These are phyloP conservation scores for Ochotona curzoniae DNA, from an alignment of 2,113 vertebrate species.

Conservation along the genomic window DNA sequence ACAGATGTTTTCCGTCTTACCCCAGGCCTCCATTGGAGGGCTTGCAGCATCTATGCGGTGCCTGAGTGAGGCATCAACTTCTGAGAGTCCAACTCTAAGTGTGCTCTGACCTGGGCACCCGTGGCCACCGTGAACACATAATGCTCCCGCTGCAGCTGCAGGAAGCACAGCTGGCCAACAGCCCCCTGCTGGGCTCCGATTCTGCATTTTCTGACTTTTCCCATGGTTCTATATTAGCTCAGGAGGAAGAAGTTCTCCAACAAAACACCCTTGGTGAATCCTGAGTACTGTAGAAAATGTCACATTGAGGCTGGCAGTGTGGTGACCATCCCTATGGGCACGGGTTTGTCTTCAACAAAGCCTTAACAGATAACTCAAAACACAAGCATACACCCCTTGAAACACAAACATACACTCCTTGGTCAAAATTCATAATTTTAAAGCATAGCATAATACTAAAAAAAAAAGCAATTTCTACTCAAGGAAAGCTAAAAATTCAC, in stretches of 20 bases:
- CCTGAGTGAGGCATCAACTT: not conserved
- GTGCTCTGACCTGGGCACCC: not conserved
- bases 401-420: too few species aligned
- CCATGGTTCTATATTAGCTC: not conserved
- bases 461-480: too few species aligned
- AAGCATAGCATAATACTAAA: too few species aligned
- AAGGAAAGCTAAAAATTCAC: too few species aligned
- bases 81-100: not conserved
- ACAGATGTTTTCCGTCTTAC: not conserved
- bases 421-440: too few species aligned
- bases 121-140: not conserved
- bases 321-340: too few species aligned
- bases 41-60: not conserved
- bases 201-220: not conserved
- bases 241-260: not conserved
- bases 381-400: too few species aligned
- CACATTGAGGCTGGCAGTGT: not conserved
- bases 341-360: too few species aligned
- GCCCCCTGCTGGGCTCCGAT: not conserved
- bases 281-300: not conserved
- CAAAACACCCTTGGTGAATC: not conserved
- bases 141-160: not conserved
- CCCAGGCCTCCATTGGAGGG: not conserved
- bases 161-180: not conserved
- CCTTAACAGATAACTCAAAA: too few species aligned